These are phyloP conservation scores for Ormyrus pomaceus DNA, from an alignment of 2,888 invertebrate genomes.

Conservation along the genomic window DNA sequence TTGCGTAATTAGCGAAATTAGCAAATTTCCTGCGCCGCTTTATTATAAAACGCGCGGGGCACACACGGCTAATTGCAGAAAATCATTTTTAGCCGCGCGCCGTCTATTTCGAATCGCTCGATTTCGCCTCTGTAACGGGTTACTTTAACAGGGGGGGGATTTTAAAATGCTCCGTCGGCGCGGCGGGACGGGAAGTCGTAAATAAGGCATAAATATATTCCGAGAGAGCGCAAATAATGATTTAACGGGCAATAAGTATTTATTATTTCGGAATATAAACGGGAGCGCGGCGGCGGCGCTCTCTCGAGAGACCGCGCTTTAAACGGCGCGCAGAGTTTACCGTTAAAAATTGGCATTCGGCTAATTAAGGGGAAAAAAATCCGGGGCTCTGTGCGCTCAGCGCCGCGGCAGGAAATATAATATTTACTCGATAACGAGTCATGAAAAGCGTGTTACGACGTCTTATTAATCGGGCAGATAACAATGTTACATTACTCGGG, in stretches of 20 bases:
- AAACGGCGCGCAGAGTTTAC: no score
- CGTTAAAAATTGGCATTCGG: no score
- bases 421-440: slow-evolving; percentile 32
- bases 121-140: no score
- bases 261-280: not conserved
- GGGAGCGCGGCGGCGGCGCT: no score
- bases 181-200: no score
- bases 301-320: no score
- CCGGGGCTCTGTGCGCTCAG: not conserved
- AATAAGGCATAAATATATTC: not conserved
- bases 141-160: no score
- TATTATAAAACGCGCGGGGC: not conserved
- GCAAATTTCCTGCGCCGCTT: slow-evolving; percentile 7
- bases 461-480: slow-evolving; percentile 50
- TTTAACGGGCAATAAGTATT: not conserved
- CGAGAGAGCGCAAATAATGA: not conserved
- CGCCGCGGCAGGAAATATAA: not conserved
- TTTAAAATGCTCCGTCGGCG: no score
- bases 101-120: no score
- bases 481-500: slow-evolving; percentile 39
- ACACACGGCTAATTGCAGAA: slow-evolving; percentile 3
- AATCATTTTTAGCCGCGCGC: no score
- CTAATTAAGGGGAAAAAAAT: not conserved
- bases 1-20: slow-evolving; percentile 42
- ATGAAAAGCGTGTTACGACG: slow-evolving; percentile 34